These are phyloP conservation scores for Mustelus asterias DNA, from an alignment of 2,113 vertebrate species.

Conservation along the genomic window DNA sequence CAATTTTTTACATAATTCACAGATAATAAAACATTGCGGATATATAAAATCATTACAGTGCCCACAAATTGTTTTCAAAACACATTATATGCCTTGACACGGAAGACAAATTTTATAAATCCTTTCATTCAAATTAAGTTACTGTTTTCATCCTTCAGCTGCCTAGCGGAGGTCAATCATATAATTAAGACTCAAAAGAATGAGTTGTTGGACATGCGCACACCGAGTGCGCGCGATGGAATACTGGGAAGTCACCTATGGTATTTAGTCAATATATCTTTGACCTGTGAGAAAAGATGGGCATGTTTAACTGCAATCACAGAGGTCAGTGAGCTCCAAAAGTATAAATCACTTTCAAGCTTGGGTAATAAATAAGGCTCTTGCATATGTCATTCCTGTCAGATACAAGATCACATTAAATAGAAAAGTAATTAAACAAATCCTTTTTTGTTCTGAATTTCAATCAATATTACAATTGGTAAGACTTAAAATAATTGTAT, in stretches of 20 bases:
- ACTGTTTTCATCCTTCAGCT: conserved; percentile 24
- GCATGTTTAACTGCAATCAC: background rate
- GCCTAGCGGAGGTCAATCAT: background rate
- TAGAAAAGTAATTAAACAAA: background rate
- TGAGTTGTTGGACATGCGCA: background rate
- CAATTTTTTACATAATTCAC: background rate
- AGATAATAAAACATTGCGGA: background rate
- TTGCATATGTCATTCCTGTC: background rate
- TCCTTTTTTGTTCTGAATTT: background rate
- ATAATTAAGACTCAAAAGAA: background rate
- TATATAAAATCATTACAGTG: background rate
- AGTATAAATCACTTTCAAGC: background rate
- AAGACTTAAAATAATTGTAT: background rate
- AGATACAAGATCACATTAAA: background rate
- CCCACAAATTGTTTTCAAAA: conserved; percentile 1
- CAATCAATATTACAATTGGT: background rate
- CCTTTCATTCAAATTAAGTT: background rate
- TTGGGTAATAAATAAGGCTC: background rate
- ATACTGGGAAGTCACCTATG: background rate
- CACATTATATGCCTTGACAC: background rate
- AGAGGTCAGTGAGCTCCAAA: background rate
- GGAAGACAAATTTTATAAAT: background rate
- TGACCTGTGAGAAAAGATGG: background rate
- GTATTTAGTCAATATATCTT: background rate
- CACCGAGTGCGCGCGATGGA: background rate